Base-by-base conservation (phyloP, 2,797 vertebrate genomes). In the Myotis planiceps region DNA sequence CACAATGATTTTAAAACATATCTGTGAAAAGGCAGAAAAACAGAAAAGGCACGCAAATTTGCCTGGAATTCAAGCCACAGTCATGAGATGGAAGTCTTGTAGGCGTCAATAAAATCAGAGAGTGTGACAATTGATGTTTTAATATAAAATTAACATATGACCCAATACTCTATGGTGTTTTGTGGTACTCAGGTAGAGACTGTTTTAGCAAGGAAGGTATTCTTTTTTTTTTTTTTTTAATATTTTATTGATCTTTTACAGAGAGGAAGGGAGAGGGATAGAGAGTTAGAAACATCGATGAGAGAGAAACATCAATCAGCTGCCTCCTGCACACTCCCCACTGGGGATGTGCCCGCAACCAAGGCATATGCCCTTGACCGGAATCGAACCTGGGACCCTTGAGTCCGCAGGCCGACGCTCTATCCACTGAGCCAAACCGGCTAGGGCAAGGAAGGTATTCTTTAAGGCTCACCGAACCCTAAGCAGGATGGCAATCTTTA, bases 101-200 rank as follows among this genome's bases (percentile, higher is more conserved):
- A 39, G 34, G 16, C 74, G 83, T 85, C 82, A 55, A 45, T 95
- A 81, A 95, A 97, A 88, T 69, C 81, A 92, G 32, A 23, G 15
- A 76, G 32, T 90, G 60, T 91, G 78, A 88, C 78, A 78, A 95
- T 1, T 65, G 39, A 83, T 93, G 69, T 94, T 96, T 92, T 66
- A 51, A 78, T 75, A 53, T 60, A 95, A 92, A 97, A 94, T 93
- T 90, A 95, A 71, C 78, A 60, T 34, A 80, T 53, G 49, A 92
- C 90, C 55, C 81, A 88, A 83, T 78, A 51, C 53, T 21, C 72
- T 68, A 79, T 39, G 42, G 49, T 39, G 47, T 58, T 82, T 86
- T 74, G 90, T 60, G 78, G 19, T 39, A 89, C 55, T 84, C 51
- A 23, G 49, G 92, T 68, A 65, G 69, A 93, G 81, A 75, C 82